Conservation (phyloP, 1,140 invertebrate species). For the Dolichoris vasculosae region DNA sequence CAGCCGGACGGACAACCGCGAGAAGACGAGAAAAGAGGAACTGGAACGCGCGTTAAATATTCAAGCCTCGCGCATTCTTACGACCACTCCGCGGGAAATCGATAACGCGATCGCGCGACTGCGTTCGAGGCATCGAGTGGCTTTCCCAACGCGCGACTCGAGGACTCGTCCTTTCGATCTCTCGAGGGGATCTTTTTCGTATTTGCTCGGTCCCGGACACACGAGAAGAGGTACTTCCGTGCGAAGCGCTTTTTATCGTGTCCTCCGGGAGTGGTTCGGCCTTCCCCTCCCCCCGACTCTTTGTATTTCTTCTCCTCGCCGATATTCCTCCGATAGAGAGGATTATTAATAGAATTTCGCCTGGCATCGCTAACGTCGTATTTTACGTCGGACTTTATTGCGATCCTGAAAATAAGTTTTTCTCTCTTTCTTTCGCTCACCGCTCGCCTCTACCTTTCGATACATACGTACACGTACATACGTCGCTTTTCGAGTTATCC, state of each 20-base stretch:
- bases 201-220: slow-evolving; percentile 34
- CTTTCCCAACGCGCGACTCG: neutral
- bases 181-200: slow-evolving; percentile 52
- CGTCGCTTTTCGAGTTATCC: neutral
- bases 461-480: no score
- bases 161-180: slow-evolving; percentile 15
- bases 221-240: slow-evolving; percentile 18
- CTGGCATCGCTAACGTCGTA: neutral
- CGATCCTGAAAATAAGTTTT: slow-evolving; percentile 15
- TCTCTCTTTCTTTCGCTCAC: slow-evolving; percentile 3
- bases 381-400: slow-evolving; percentile 39
- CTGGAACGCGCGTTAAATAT: slow-evolving; percentile 33
- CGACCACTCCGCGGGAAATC: neutral
- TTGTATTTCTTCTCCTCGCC: neutral
- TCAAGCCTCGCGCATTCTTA: slow-evolving; percentile 27
- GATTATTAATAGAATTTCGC: slow-evolving; percentile 51
- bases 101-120: slow-evolving; percentile 35
- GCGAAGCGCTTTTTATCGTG: slow-evolving; percentile 41
- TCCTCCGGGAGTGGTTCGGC: slow-evolving; percentile 49
- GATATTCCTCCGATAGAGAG: slow-evolving; percentile 41
- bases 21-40: neutral
- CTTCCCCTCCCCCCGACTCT: neutral
- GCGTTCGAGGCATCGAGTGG: neutral
- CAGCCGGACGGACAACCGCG: neutral
- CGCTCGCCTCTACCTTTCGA: no score